These are phyloP conservation scores for Triplophysa dalaica DNA, from an alignment of 2,113 vertebrate species.

Conservation along the genomic window DNA sequence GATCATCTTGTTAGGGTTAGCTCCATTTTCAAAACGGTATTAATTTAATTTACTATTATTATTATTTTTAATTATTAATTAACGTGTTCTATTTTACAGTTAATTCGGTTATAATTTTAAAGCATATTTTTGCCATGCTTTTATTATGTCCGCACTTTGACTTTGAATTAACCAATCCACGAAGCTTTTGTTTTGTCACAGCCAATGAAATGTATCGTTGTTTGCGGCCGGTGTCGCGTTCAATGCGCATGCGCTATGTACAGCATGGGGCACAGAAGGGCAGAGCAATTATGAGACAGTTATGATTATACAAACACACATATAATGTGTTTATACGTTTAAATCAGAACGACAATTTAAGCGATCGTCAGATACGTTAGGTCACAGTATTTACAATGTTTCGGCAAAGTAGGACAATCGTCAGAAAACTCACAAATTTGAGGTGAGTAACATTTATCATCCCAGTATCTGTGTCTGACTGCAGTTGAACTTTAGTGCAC, in stretches of 20 bases:
- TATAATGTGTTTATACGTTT: neutral
- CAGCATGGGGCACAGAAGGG: slow-evolving; percentile 22
- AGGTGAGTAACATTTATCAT: slow-evolving; percentile 58
- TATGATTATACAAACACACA: neutral
- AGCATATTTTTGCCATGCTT: neutral
- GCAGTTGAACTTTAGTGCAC: neutral
- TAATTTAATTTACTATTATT: too few relatives aligned
- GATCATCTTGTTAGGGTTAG: too few relatives aligned
- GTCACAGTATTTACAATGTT: slow-evolving; percentile 61
- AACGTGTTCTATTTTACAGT: neutral
- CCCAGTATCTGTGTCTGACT: neutral
- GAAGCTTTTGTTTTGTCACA: neutral
- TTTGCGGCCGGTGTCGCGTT: neutral
- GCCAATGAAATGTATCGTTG: slow-evolving; percentile 23
- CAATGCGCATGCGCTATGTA: slow-evolving; percentile 16
- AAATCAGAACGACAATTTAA: neutral
- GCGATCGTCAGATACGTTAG: neutral
- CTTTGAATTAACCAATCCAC: slow-evolving; percentile 15
- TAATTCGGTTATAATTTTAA: neutral
- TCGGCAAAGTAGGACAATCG: slow-evolving; percentile 56
- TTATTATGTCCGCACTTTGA: neutral
- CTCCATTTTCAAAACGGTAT: too few relatives aligned
- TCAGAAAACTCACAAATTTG: slow-evolving; percentile 63
- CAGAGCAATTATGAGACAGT: neutral
- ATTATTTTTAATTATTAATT: neutral